Evolutionary conservation across 1,140 invertebrate genomes (phyloP), one percentile per base, ranked within the genome.

Genomic region (Ditylenchus dipsaci): DNA sequence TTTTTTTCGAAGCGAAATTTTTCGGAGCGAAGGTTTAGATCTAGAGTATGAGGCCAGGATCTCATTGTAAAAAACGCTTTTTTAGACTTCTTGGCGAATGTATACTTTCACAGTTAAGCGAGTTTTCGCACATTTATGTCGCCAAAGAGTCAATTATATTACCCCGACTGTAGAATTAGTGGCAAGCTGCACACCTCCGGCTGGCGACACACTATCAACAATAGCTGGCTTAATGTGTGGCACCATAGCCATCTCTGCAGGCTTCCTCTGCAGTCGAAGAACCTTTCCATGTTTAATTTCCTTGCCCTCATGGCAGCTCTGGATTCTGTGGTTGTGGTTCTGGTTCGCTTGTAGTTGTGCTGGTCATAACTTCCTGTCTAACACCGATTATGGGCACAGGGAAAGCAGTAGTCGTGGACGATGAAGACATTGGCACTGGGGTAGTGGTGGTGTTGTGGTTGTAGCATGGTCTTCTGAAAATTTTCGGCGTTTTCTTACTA

Each of bases 251-350:
- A 61, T 30, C 3, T 53, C 49, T 17, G 49, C 61, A 27, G 67
- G 67, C 17, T 65, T 65, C 56, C 38, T 33, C n/a, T 56, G 43
- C n/a, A 70, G n/a, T 15, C 68, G 68, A 59, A 68, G 68, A 81
- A 81, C 19, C 80, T 58, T 29, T 81, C 77, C 80, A 81, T 81
- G 67, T 81, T 81, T 26, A 81, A 65, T 64, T 76, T 62, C 26
- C 63, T 38, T 17, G 73, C 68, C 59, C 11, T 27, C 61, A 68
- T 53, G 72, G 53, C 59, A 15, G 33, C 33, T 67, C 42, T 26
- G 29, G 27, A 74, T 42, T 9, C 27, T 29, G n/a, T 74, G 19
- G 70, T 26, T 71, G 64, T 23, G 43, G n/a, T 21, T 30, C 3
- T 17, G 15, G 49, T 21, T 7, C 3, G 49, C 23, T 53, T 17